phyloP scores from a whole-genome alignment of 1,140 invertebrate species.

The roundworm (Caenorhabditis elegans) region DNA sequence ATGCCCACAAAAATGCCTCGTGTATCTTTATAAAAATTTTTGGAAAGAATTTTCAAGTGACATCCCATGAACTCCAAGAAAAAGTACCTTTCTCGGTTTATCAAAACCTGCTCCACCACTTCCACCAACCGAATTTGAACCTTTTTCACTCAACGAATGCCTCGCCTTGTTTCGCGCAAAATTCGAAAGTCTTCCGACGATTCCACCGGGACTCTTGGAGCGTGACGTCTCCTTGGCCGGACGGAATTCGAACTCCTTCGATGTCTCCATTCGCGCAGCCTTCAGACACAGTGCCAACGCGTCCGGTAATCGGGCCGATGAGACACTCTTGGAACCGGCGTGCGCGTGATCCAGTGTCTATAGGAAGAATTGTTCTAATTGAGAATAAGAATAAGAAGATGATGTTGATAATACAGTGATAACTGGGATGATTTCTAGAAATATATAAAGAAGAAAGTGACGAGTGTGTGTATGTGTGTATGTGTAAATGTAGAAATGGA shows the following conservation, averaged over 20 bases:
- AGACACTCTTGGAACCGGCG: conserved; percentile 5
- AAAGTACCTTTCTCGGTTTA: conserved; percentile 35
- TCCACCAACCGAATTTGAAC: conserved; percentile 47
- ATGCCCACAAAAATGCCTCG: too few species aligned
- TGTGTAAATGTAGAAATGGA: conserved; percentile 8
- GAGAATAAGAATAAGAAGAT: too few species aligned
- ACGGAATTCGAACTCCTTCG: conserved; percentile 52
- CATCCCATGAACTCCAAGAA: too few species aligned
- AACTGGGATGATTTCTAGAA: background rate
- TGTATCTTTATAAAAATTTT: too few species aligned
- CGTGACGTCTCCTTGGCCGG: conserved; percentile 47
- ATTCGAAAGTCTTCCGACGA: conserved; percentile 61
- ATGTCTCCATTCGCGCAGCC: conserved; percentile 33
- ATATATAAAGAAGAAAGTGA: background rate
- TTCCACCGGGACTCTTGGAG: conserved; percentile 62
- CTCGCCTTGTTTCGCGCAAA: conserved; percentile 62
- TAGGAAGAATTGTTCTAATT: background rate
- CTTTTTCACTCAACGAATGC: conserved; percentile 57
- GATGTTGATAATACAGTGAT: too few species aligned
- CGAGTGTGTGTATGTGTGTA: background rate
- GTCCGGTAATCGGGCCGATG: conserved; percentile 37
- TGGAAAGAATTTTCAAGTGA: too few species aligned
- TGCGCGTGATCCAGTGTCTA: conserved; percentile 5
- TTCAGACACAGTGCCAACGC: conserved; percentile 41
- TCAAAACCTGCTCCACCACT: conserved; percentile 53